Base-by-base conservation (phyloP, 2,113 vertebrate genomes). In the Ploceus nigricollis region DNA sequence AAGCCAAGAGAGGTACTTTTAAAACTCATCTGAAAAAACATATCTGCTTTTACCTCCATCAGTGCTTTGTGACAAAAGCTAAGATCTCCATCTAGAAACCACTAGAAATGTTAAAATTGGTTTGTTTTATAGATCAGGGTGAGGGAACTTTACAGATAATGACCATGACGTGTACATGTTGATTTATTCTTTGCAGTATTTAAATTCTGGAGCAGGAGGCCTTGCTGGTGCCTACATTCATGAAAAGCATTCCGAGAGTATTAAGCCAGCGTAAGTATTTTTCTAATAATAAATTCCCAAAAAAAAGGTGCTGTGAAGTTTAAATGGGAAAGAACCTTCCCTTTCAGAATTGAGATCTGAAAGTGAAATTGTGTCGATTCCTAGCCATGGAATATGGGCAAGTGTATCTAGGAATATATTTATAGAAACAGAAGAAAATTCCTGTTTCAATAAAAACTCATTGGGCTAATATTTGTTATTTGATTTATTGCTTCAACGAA, bases 201-300 rank as follows among this genome's bases (percentile, higher is more conserved):
- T 99, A 72, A 99, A 99, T 90, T 98, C 99, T 30, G 99, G 99
- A 72, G 99, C 99, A 33, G 99, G 99, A 40, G 99, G 99, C 33
- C 80, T 99, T 0, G 99, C 98, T 15, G 99, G 96, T 63, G 99
- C 98, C 0, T 99, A 98, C 73, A 95, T 99, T 96, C 99, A 99
- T 33, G 97, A 99, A 95, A 99, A 99, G 28, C 98, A 99, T 90
- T 95, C 91, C 56, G n/a, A 95, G 75, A 97, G 89, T 8, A 70
- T 99, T 92, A 98, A 98, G 96, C 99, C 99, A 33, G 68, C 91
- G 99, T 99, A 96, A 99, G 99, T 99, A 94, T 44, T 7, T 75
- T 66, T 89, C 56, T 33, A 22, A 25, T 35, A 42, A 66, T 25
- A 31, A 50, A 44, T 14, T 56, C 33, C 5, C 5, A 33, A 68